Percentiles rank a stretch among this genome's conserved stretches.
phyloP scores from a whole-genome alignment of 1,140 invertebrate genomes.

The Chelonus insularis region DNA sequence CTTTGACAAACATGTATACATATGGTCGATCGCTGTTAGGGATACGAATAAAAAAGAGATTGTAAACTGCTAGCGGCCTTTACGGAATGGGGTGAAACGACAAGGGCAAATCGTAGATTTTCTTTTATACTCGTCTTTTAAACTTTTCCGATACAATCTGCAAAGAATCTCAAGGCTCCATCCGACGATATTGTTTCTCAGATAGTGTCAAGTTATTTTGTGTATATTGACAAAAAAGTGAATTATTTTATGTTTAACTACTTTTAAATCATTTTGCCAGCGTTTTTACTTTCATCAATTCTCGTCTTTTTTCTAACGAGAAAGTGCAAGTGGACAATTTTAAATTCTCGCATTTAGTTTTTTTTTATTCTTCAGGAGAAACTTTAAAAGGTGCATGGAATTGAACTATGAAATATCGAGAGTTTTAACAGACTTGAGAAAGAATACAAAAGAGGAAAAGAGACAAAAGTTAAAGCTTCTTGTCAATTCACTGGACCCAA shows the following conservation, averaged over 20 bases:
- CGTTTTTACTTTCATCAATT: background rate
- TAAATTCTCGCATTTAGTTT: too few species aligned
- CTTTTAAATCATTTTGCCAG: background rate
- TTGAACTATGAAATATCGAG: constrained; percentile 26
- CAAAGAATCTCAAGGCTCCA: background rate
- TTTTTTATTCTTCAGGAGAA: background rate
- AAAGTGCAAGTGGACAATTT: too few species aligned
- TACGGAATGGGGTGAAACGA: background rate
- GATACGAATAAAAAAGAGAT: background rate
- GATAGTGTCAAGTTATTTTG: background rate
- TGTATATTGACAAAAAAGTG: background rate
- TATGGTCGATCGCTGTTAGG: background rate
- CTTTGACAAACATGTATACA: constrained; percentile 2
- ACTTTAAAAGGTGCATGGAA: background rate
- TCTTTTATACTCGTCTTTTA: constrained; percentile 1
- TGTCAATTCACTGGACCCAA: background rate
- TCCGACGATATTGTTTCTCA: constrained; percentile 3
- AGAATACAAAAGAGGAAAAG: constrained; percentile 7
- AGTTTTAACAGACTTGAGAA: constrained; percentile 21
- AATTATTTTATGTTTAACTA: background rate
- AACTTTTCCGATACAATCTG: constrained; percentile 13
- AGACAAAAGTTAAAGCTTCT: background rate
- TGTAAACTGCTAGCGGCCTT: background rate
- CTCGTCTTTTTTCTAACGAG: background rate
- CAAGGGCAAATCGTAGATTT: background rate